Evolutionary conservation across 1,140 invertebrate genomes (phyloP).

Genomic region (Tyrophagus putrescentiae): DNA sequence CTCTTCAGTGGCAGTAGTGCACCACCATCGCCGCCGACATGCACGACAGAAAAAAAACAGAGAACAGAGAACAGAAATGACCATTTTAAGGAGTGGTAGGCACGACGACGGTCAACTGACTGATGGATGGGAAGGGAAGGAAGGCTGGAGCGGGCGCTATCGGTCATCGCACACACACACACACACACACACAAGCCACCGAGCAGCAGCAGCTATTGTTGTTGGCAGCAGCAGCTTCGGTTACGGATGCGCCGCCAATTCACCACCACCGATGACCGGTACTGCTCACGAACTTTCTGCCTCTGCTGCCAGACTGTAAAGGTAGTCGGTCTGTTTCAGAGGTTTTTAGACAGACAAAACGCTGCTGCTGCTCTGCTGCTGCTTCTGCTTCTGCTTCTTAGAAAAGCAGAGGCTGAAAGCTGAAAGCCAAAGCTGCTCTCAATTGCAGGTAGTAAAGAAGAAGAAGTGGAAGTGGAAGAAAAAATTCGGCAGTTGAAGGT

Average conservation of each 20-base stretch:
- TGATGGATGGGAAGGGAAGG: slow-evolving; percentile 15
- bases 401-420: too few species aligned
- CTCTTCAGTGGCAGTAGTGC: neutral
- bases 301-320: neutral
- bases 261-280: neutral
- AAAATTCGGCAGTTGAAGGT: too few species aligned
- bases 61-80: neutral
- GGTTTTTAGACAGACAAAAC: neutral
- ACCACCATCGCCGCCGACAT: neutral
- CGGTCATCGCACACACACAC: slow-evolving; percentile 14
- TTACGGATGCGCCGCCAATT: neutral
- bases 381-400: too few species aligned
- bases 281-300: slow-evolving; percentile 3
- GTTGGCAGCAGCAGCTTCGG: neutral
- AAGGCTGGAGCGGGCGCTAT: neutral
- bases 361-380: too few species aligned
- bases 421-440: too few species aligned
- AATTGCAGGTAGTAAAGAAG: too few species aligned
- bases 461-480: too few species aligned
- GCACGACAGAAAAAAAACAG: neutral
- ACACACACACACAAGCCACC: neutral
- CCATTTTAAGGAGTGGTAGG: slow-evolving; percentile 9
- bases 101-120: too few species aligned
- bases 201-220: neutral
- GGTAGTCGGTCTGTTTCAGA: neutral